Conservation (phyloP, 2,888 invertebrate genomes). For the Sarcophaga subvicina region DNA sequence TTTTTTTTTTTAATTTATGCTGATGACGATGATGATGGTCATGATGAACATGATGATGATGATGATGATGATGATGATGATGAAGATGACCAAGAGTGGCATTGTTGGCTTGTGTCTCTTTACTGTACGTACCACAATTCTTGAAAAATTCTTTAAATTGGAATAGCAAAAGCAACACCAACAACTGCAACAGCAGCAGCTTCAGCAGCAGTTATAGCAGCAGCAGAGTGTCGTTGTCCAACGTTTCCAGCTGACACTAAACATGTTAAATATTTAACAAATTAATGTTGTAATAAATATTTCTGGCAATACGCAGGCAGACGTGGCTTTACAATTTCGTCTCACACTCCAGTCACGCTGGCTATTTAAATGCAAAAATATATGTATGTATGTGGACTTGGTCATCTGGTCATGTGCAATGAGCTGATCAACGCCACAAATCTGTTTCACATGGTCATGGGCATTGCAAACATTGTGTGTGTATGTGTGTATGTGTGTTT, state of each 20-base stretch:
- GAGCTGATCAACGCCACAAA: conserved; percentile 25
- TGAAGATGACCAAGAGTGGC: not conserved
- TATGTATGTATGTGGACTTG: not conserved
- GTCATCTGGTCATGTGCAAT: not conserved
- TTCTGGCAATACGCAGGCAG: conserved; percentile 55
- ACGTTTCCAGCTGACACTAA: conserved; percentile 64
- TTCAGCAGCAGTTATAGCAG: not conserved
- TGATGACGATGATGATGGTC: not conserved
- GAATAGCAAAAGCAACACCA: conserved; percentile 19
- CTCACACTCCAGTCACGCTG: not conserved
- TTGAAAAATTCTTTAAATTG: conserved; percentile 24
- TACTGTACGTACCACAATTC: conserved; percentile 33
- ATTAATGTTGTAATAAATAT: conserved; percentile 70
- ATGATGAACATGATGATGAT: not conserved
- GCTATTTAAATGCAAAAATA: not conserved
- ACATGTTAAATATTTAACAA: conserved; percentile 71
- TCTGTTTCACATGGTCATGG: not conserved
- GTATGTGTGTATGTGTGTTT: too few species aligned
- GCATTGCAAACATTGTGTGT: too few species aligned
- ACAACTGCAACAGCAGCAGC: not conserved
- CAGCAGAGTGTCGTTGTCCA: conserved; percentile 54
- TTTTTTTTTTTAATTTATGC: not conserved
- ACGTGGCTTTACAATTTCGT: conserved; percentile 55
- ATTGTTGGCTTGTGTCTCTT: not conserved
- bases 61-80: not conserved